Conservation (phyloP, 2,888 invertebrate genomes). For the Oligia latruncula region DNA sequence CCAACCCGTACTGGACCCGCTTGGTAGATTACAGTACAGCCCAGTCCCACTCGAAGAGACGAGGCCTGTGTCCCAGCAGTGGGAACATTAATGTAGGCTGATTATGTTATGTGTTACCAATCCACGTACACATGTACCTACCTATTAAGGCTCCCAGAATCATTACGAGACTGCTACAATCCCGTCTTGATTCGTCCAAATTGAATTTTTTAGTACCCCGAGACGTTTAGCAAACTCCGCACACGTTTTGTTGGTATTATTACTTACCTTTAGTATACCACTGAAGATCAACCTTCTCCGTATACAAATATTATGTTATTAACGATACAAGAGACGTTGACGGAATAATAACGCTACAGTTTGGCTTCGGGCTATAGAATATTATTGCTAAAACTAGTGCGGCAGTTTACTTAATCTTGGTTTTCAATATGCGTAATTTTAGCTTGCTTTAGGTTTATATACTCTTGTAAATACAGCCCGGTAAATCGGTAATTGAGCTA, state of each 20-base stretch:
- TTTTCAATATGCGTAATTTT: slow-evolving; percentile 8
- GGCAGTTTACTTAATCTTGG: slow-evolving; percentile 14
- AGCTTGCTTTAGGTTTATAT: background rate
- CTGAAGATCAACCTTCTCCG: slow-evolving; percentile 12
- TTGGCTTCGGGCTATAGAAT: slow-evolving; percentile 21
- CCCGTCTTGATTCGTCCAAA: slow-evolving; percentile 22
- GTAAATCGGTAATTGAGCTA: background rate
- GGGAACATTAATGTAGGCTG: no score
- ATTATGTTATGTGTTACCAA: background rate
- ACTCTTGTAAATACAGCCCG: background rate
- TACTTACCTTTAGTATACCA: background rate
- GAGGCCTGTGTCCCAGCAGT: no score
- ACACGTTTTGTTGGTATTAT: slow-evolving; percentile 10
- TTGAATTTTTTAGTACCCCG: slow-evolving; percentile 5
- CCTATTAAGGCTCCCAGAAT: slow-evolving; percentile 3
- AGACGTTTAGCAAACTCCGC: slow-evolving; percentile 19
- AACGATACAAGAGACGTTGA: slow-evolving; percentile 27
- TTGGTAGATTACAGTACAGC: no score
- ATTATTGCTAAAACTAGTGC: slow-evolving; percentile 25
- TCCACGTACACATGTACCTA: no score
- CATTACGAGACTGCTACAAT: slow-evolving; percentile 2
- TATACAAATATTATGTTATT: slow-evolving; percentile 19
- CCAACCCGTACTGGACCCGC: background rate
- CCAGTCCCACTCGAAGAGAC: no score
- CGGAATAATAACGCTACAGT: slow-evolving; percentile 20